Evolutionary conservation across 2,888 invertebrate genomes (phyloP), one percentile per base, ranked within the genome.

Genomic region (Orthonevra nobilis): DNA sequence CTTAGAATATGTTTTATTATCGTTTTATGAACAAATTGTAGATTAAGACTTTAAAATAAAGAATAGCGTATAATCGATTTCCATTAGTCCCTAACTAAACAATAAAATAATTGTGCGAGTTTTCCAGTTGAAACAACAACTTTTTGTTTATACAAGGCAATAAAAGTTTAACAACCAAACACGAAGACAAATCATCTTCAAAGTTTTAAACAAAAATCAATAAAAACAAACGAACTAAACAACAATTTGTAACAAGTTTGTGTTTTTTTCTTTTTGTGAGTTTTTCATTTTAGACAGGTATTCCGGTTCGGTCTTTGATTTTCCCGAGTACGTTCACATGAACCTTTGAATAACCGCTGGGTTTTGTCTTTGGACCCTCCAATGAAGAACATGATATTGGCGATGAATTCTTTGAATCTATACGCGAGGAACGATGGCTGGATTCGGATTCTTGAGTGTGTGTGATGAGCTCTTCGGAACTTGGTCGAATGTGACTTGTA

Each of bases 241-340:
- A n/a, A n/a, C n/a, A n/a, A n/a, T n/a, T n/a, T n/a, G n/a, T n/a
- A n/a, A n/a, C n/a, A n/a, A n/a, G n/a, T n/a, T n/a, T n/a, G 23
- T 7, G 12, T 14, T 3, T 9, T 9, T 38, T 30, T 26, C 9
- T 2, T 15, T 20, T 1, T 3, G 6, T 26, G 32, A 17, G 7
- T 9, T 44, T 5, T 1, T 14, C 30, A 20, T 42, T 20, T 64
- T 89, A 89, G 81, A 89, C 89, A 2, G 89, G 89, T 73, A 89
- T 88, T 17, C 89, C 89, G 46, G 89, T 88, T 26, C 89, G 87
- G 82, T 89, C 89, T 72, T 89, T 89, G 28, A 89, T 87, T 82
- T 89, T 89, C 30, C 89, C 89, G 34, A 89, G 83, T n/a, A 89
- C 89, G 82, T 88, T 89, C 0, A 87, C 87, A 72, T 89, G 89